Base-by-base conservation (phyloP, 2,888 invertebrate species). In the Drosophila algonquin region DNA sequence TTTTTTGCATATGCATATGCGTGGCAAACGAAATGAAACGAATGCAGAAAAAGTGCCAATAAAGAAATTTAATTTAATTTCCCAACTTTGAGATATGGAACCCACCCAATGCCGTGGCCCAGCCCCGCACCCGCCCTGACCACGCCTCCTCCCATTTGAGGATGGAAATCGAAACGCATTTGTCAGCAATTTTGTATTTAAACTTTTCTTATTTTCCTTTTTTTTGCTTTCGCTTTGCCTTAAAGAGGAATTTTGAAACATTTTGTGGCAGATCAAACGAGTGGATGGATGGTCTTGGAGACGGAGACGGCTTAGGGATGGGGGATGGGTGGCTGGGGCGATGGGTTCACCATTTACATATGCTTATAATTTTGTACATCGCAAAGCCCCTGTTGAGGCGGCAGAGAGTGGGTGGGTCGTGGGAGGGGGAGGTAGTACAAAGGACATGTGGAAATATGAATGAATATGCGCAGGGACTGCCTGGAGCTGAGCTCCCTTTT, bases 41-140 rank as follows among this genome's bases (percentile, higher is more conserved):
- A 73, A 63, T 63, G 73, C 56, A 63, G 16, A 61, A 73, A 53
- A 72, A 73, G 65, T 80, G 79, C 79, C 82, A 87, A 87, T 87
- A 83, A 79, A 70, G 73, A 82, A 83, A 83, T 87, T 83, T 81
- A 79, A 83, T 83, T 83, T 85, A 79, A 85, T 87, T 87, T 70
- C 55, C 70, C 77, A 81, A 81, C 73, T 81, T 64, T 81, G 68
- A 74, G 62, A 61, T 72, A 57, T 56, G 46, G 32, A 67, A 54
- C 21, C 21, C 50, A 52, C 60, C 60, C 56, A 27, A 32, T 47
- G 16, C n/a, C 24, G 44, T 8, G 16, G 16, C 2, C 24, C 12
- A 24, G 2, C 16, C 21, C 47, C 47, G 0, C 40, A 10, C 18
- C 10, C 27, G 7, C 50, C 1, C 56, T 14, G 12, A 7, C 16